phyloP scores from a whole-genome alignment of 1,140 invertebrate species.

The Lepidostoma basale region DNA sequence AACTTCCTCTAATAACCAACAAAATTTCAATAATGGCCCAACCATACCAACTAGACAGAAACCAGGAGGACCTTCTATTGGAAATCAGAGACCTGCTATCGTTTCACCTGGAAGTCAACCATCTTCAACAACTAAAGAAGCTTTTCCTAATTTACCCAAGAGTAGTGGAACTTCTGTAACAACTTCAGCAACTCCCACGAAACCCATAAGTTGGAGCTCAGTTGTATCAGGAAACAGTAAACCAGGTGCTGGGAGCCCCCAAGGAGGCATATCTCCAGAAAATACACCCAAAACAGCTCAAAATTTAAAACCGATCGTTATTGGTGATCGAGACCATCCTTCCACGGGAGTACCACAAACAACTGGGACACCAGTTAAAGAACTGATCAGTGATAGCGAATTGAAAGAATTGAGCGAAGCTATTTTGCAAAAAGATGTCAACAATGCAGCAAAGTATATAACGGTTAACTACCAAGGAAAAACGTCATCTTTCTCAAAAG shows the following conservation, averaged over 20 bases:
- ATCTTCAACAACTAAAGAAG: not conserved
- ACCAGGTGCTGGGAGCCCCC: not conserved
- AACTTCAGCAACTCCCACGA: not conserved
- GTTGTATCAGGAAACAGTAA: slow-evolving; percentile 35
- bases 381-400: slow-evolving; percentile 63
- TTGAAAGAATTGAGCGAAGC: slow-evolving; percentile 71
- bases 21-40: not conserved
- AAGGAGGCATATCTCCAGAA: slow-evolving; percentile 31
- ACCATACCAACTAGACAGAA: not conserved
- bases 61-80: not conserved
- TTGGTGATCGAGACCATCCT: slow-evolving; percentile 40
- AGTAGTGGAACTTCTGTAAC: not conserved
- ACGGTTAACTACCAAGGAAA: slow-evolving; percentile 74
- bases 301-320: slow-evolving; percentile 50
- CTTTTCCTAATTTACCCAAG: slow-evolving; percentile 28
- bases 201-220: slow-evolving; percentile 34
- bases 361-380: slow-evolving; percentile 49
- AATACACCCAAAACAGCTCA: slow-evolving; percentile 45
- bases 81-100: slow-evolving; percentile 1
- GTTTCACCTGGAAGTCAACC: not conserved
- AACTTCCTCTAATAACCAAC: not conserved
- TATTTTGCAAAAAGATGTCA: slow-evolving; percentile 72
- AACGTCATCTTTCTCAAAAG: slow-evolving; percentile 67
- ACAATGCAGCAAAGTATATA: slow-evolving; percentile 71
- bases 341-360: slow-evolving; percentile 36